phyloP scores from a whole-genome alignment of 1,140 invertebrate species.

The Macrobrachium rosenbergii region DNA sequence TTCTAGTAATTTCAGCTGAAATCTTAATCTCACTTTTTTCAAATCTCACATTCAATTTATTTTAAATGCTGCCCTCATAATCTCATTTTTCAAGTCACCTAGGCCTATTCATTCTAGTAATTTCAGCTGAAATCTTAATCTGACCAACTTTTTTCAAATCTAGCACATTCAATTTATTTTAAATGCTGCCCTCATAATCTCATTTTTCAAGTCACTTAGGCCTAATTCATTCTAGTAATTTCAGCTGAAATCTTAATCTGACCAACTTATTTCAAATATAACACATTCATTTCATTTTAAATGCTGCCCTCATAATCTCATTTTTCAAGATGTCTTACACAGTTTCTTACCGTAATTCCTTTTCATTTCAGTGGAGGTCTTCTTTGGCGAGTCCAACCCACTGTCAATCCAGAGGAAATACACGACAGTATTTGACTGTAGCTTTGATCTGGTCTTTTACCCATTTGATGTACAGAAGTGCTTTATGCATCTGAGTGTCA shows the following conservation, averaged over 20 bases:
- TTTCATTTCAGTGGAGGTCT: background rate
- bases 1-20: background rate
- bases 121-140: background rate
- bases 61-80: background rate
- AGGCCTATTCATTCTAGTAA: background rate
- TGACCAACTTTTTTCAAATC: background rate
- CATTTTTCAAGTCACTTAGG: background rate
- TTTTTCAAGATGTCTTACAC: background rate
- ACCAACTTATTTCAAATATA: background rate
- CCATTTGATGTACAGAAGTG: constrained; percentile 3
- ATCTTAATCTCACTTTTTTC: background rate
- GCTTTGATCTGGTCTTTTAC: background rate
- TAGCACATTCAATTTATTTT: background rate
- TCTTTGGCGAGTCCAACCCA: background rate
- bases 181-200: background rate
- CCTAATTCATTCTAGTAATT: background rate
- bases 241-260: background rate
- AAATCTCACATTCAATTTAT: background rate
- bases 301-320: background rate
- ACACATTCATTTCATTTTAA: background rate
- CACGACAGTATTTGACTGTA: background rate
- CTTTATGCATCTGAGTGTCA: background rate
- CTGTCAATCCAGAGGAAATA: constrained; percentile 14
- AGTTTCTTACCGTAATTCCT: background rate
- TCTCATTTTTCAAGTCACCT: background rate